Evolutionary conservation across 2,888 invertebrate genomes (phyloP).

Genomic region (Dolomedes plantarius): DNA sequence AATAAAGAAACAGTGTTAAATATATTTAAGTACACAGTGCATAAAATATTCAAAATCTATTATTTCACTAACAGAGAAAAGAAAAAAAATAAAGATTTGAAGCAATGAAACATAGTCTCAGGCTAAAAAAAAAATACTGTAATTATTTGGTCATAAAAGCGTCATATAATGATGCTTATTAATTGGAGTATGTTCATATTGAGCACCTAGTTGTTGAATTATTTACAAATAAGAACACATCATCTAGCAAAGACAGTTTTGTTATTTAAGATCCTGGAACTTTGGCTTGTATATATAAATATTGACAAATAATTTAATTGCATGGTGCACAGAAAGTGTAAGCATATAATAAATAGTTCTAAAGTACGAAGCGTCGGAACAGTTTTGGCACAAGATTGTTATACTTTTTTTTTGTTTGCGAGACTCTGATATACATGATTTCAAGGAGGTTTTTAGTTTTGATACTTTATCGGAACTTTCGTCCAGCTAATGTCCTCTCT

Average conservation of each 20-base stretch:
- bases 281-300: background rate
- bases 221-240: background rate
- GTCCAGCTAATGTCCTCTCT: no score
- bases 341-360: background rate
- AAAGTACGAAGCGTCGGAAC: background rate
- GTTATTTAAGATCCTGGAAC: background rate
- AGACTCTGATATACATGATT: no score
- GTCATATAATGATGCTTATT: background rate
- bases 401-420: background rate
- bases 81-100: no score
- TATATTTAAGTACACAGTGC: no score
- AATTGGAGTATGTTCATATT: background rate
- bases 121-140: no score
- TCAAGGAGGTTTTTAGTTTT: no score
- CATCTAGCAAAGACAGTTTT: background rate
- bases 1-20: background rate
- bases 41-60: no score
- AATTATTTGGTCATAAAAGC: background rate
- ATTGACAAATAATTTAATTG: background rate
- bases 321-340: constrained; percentile 4
- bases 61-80: no score
- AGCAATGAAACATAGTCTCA: no score
- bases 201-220: background rate
- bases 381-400: constrained; percentile 8
- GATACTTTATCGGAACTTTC: no score